Evolutionary conservation across 2,113 vertebrate species (phyloP), one percentile per base, ranked within the genome.

Genomic region (Centrocercus urophasianus): DNA sequence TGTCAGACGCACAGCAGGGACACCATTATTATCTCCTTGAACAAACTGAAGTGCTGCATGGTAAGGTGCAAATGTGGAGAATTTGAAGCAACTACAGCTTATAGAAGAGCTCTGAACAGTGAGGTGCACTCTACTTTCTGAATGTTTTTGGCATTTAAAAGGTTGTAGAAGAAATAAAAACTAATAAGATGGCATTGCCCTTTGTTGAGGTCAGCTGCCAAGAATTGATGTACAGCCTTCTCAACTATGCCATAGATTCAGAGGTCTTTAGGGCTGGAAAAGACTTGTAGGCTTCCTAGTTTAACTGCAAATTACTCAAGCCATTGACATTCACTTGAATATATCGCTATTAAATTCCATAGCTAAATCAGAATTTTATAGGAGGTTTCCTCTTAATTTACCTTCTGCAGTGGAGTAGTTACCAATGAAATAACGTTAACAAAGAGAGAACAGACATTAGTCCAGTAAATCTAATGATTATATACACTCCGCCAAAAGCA

Each of bases 391-490:
- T 67, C 13, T 20, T 89, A 38, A 17, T 43, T 25, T 67, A 6
- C 24, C 19, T 83, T 90, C 59, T 79, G 7, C 27, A 76, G 9
- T 36, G 11, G 17, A 24, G 8, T 32, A 42, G 28, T 56, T 83
- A 14, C 6, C 0, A 0, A 6, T 63, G 24, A 88, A 34, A 19
- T 43, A 13, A 17, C 10, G 8, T 42, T 50, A 67, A 67, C 38
- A 25, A 25, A 80, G 65, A 63, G 9, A 72, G 40, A 13, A n/a
- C 13, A 72, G 22, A 0, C 2, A 70, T 61, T 65, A 43, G 7
- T 24, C 10, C 25, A 38, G 8, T 22, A 34, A 66, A 63, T 4
- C 10, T 52, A 10, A 40, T 56, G 17, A 6, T 8, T 28, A 3
- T 34, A 83, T 83, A 13, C 32, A 34, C 32, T n/a, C 13, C 40